These are phyloP conservation scores for Hirundo rustica DNA, from an alignment of 2,797 vertebrate genomes.

Conservation along the genomic window DNA sequence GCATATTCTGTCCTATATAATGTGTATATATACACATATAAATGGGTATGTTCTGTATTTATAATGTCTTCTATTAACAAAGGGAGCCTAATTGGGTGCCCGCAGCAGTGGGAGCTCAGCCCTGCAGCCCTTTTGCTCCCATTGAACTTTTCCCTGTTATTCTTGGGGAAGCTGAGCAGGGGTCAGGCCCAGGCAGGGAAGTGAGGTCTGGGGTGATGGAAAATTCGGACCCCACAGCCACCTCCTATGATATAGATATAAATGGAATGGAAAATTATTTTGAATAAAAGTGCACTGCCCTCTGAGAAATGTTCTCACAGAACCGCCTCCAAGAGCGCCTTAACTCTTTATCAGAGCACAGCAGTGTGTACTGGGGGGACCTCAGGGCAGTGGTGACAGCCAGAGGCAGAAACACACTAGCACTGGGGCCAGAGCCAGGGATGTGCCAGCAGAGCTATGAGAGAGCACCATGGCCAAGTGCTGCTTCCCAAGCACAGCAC, in stretches of 20 bases:
- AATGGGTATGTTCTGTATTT: background rate
- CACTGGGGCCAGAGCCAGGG: background rate
- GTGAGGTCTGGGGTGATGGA: constrained; percentile 66
- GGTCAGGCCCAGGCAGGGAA: constrained; percentile 60
- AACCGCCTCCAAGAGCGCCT: constrained; percentile 25
- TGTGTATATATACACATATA: background rate
- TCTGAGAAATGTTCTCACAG: constrained; percentile 75
- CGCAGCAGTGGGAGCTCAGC: background rate
- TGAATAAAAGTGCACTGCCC: constrained; percentile 69
- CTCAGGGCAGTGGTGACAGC: background rate
- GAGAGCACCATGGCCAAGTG: fast-evolving
- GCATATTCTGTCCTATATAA: background rate
- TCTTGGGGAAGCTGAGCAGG: constrained; percentile 54
- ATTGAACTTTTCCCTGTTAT: constrained; percentile 33
- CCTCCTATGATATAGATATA: constrained; percentile 75
- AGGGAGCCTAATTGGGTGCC: background rate
- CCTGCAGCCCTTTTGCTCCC: background rate
- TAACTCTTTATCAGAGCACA: constrained; percentile 41
- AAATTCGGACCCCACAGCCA: constrained; percentile 71
- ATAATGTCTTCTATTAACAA: background rate
- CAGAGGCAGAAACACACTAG: background rate
- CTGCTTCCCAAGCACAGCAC: background rate
- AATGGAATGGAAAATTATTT: constrained; percentile 78
- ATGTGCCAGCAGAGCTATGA: background rate
- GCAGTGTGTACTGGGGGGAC: background rate